Evolutionary conservation across 1,140 invertebrate genomes (phyloP).

Genomic region (Stenopsyche tienmushanensis): DNA sequence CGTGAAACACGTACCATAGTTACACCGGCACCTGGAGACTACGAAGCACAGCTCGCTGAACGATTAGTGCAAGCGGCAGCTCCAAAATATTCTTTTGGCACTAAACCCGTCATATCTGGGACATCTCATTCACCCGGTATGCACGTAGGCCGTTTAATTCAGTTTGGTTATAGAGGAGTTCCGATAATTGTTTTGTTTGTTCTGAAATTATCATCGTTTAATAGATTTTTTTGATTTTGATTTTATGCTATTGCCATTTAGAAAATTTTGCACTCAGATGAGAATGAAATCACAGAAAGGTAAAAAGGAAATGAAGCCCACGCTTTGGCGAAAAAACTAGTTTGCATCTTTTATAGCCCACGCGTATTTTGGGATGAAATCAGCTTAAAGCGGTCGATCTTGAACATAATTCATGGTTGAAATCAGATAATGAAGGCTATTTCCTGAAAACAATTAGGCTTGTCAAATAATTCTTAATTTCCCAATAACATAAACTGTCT

Average conservation of each 20-base stretch:
- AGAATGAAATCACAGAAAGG: too few species aligned
- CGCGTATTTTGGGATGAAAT: neutral
- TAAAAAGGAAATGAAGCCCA: neutral
- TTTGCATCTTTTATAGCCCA: neutral
- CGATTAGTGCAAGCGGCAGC: slow-evolving; percentile 65
- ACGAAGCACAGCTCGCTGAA: slow-evolving; percentile 74
- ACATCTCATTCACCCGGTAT: slow-evolving; percentile 56
- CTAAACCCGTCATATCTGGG: slow-evolving; percentile 58
- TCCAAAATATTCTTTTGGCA: slow-evolving; percentile 69
- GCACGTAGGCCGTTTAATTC: neutral
- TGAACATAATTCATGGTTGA: neutral
- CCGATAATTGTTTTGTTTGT: too few species aligned
- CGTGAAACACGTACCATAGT: slow-evolving; percentile 69
- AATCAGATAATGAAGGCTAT: too few species aligned
- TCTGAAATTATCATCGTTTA: too few species aligned
- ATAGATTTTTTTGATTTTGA: too few species aligned
- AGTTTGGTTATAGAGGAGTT: too few species aligned
- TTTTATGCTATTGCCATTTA: too few species aligned
- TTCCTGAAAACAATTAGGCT: too few species aligned
- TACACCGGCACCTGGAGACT: slow-evolving; percentile 81
- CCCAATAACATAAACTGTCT: too few species aligned
- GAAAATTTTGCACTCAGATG: too few species aligned
- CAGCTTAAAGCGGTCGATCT: neutral
- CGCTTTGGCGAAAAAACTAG: neutral
- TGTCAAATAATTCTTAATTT: too few species aligned